Conservation (phyloP, 2,888 invertebrate species). For the Polydesmus complanatus region DNA sequence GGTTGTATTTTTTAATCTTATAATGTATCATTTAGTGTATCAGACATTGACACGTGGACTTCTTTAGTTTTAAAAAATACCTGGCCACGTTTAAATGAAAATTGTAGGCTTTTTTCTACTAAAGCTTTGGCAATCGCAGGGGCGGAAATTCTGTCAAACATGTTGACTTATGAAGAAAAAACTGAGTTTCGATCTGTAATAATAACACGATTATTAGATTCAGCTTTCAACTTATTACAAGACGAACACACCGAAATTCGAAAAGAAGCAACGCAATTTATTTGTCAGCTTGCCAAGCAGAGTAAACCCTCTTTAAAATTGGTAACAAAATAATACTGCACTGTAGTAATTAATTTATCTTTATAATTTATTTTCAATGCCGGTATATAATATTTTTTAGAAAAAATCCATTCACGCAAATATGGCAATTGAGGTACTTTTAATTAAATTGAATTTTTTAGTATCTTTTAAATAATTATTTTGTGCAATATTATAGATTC, state of each 20-base stretch:
- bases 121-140: not conserved
- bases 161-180: not conserved
- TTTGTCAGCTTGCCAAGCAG: not conserved
- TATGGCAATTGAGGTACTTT: not conserved
- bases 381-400: not conserved
- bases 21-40: not conserved
- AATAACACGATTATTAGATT: constrained; percentile 1
- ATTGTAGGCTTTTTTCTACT: not conserved
- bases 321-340: not conserved
- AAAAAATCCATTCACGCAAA: not conserved
- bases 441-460: not conserved
- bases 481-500: not conserved
- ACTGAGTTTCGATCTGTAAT: not conserved
- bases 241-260: constrained; percentile 8
- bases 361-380: not conserved
- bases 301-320: not conserved
- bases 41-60: not conserved
- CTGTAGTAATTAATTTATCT: not conserved
- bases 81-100: not conserved
- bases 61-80: not conserved
- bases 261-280: constrained; percentile 8
- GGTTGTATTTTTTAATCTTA: not conserved
- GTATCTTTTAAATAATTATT: not conserved
- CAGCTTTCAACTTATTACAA: constrained; percentile 2
- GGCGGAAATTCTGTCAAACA: not conserved